Conservation (phyloP, 2,797 vertebrate genomes). For the Esox lucius region DNA sequence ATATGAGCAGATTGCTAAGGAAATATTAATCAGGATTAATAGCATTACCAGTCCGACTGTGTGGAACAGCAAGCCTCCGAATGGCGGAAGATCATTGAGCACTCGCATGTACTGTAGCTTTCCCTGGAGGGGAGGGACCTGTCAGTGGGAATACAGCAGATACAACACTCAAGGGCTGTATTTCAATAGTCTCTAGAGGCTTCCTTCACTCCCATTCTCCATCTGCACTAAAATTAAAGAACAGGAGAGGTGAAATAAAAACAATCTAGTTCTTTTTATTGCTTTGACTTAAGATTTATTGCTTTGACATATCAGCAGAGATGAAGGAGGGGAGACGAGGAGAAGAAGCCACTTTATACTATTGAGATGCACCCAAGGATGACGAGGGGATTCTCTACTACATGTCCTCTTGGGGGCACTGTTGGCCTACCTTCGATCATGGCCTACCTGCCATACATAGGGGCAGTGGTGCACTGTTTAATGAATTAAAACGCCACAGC, state of each 20-base stretch:
- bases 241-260: background rate
- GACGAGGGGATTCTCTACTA: background rate
- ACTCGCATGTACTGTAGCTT: conserved; percentile 98
- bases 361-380: conserved; percentile 34
- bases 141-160: conserved; percentile 45
- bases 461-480: background rate
- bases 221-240: conserved; percentile 18
- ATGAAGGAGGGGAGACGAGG: background rate
- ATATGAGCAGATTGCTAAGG: background rate
- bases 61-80: conserved; percentile 94
- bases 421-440: conserved; percentile 29
- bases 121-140: conserved; percentile 93
- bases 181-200: background rate
- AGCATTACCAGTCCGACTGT: conserved; percentile 93
- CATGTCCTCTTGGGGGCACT: conserved; percentile 65
- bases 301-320: background rate
- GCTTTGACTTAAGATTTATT: background rate
- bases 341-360: background rate
- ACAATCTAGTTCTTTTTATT: background rate
- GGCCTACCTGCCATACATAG: conserved; percentile 33
- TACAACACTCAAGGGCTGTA: background rate
- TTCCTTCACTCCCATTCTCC: background rate
- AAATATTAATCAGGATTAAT: conserved; percentile 19
- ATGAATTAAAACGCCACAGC: conserved; percentile 39
- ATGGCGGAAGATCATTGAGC: conserved; percentile 96